phyloP scores from a whole-genome alignment of 2,797 vertebrate genomes.

The Anguilla obscura region DNA sequence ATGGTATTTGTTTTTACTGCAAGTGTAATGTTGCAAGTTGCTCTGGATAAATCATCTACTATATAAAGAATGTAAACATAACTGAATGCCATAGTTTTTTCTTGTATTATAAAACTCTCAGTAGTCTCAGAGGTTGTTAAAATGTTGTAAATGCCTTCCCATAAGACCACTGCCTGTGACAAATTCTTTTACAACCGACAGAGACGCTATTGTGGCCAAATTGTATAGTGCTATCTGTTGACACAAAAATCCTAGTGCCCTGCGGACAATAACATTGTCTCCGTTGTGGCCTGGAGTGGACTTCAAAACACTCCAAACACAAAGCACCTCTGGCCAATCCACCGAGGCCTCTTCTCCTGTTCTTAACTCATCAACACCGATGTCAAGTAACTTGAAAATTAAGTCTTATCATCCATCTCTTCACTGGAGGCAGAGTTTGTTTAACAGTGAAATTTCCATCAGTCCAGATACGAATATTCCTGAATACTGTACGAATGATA shows the following conservation, averaged over 20 bases:
- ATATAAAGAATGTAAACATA: not conserved
- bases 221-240: not conserved
- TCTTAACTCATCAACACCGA: not conserved
- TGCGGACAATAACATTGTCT: slow-evolving; percentile 3
- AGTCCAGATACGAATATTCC: not conserved
- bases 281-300: not conserved
- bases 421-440: not conserved
- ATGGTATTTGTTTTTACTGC: too few relatives aligned
- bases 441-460: not conserved
- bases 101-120: not conserved
- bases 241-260: not conserved
- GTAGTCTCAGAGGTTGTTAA: not conserved
- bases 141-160: not conserved
- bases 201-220: not conserved
- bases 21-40: not conserved
- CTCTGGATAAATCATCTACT: not conserved
- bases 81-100: not conserved
- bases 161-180: not conserved
- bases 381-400: slow-evolving; percentile 1
- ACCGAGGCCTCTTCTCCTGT: not conserved
- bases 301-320: not conserved
- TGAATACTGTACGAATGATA: not conserved
- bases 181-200: not conserved
- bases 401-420: not conserved
- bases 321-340: slow-evolving; percentile 20